A percentile compares a stretch with the other conserved stretches of the same genome.
Conservation (phyloP, 2,113 vertebrate genomes). For the Atrichornis clamosus region DNA sequence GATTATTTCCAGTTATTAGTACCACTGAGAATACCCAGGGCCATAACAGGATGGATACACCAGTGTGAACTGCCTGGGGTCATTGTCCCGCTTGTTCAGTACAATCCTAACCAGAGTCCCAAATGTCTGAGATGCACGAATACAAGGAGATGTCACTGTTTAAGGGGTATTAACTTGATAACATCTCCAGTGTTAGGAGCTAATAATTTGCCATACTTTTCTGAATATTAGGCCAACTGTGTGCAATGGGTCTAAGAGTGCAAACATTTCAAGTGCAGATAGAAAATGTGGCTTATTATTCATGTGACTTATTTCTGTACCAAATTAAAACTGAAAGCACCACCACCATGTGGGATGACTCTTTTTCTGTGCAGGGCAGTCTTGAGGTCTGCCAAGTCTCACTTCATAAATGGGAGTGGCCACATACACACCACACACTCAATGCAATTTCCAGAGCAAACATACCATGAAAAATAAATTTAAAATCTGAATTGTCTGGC, state of each 20-base stretch:
- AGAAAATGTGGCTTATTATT: background rate
- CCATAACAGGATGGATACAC: background rate
- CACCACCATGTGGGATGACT: rapidly evolving
- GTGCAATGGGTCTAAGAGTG: background rate
- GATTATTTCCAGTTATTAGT: background rate
- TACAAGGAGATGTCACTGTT: background rate
- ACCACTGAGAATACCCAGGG: background rate
- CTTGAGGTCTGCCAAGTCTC: background rate
- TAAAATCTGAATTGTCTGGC: background rate
- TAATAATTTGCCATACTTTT: background rate
- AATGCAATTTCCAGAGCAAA: background rate
- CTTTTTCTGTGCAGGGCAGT: background rate
- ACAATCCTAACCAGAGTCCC: background rate
- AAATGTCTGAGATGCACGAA: background rate
- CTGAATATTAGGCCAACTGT: background rate
- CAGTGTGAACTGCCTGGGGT: background rate
- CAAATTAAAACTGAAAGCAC: background rate
- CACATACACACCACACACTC: background rate
- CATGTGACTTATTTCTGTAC: background rate
- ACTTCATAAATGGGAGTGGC: background rate
- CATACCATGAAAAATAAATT: background rate
- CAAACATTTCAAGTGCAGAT: background rate
- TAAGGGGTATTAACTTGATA: background rate
- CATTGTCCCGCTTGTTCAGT: background rate
- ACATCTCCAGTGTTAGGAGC: background rate